A percentile compares a stretch with the other conserved stretches of the same genome.
These are phyloP conservation scores for Odontophorus gujanensis DNA, from an alignment of 2,113 vertebrate genomes.

Conservation along the genomic window DNA sequence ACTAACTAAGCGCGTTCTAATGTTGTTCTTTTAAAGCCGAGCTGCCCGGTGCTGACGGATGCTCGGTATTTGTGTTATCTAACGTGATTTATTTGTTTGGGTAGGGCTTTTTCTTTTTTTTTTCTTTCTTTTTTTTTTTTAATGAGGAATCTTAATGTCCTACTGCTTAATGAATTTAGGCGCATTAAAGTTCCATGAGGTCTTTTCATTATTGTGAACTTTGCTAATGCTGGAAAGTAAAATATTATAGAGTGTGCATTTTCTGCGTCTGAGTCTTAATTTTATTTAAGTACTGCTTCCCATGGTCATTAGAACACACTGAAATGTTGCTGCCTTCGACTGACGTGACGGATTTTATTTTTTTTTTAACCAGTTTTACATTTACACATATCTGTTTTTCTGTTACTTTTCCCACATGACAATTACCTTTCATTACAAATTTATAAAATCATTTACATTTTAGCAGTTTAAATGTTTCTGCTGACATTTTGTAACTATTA, in stretches of 20 bases:
- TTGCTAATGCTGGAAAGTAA: slow-evolving; percentile 84
- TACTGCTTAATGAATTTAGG: slow-evolving; percentile 75
- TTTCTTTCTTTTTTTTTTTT: slow-evolving; percentile 17
- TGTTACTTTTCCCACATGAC: slow-evolving; percentile 84
- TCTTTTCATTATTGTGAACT: slow-evolving; percentile 80
- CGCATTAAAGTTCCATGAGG: slow-evolving; percentile 80
- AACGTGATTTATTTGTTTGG: slow-evolving; percentile 75
- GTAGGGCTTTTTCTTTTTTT: background rate
- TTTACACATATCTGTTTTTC: slow-evolving; percentile 84
- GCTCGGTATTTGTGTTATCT: slow-evolving; percentile 67
- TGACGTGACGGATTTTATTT: slow-evolving; percentile 50
- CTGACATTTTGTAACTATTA: slow-evolving; percentile 97
- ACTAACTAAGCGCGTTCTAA: slow-evolving; percentile 62
- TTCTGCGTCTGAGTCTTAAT: slow-evolving; percentile 80
- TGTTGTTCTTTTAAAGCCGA: slow-evolving; percentile 67
- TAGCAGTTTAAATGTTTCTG: slow-evolving; percentile 91
- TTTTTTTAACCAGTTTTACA: slow-evolving; percentile 74
- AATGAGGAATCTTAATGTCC: slow-evolving; percentile 72
- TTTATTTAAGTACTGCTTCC: slow-evolving; percentile 83
- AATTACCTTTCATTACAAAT: slow-evolving; percentile 97
- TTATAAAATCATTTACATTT: slow-evolving; percentile 95
- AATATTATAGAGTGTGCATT: slow-evolving; percentile 85
- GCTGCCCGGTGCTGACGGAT: slow-evolving; percentile 5
- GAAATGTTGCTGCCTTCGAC: slow-evolving; percentile 74
- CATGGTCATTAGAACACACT: slow-evolving; percentile 82